Evolutionary conservation across 2,113 vertebrate genomes (phyloP), one percentile per base, ranked within the genome.

Genomic region (Pseudorhombus dupliciocellatus): DNA sequence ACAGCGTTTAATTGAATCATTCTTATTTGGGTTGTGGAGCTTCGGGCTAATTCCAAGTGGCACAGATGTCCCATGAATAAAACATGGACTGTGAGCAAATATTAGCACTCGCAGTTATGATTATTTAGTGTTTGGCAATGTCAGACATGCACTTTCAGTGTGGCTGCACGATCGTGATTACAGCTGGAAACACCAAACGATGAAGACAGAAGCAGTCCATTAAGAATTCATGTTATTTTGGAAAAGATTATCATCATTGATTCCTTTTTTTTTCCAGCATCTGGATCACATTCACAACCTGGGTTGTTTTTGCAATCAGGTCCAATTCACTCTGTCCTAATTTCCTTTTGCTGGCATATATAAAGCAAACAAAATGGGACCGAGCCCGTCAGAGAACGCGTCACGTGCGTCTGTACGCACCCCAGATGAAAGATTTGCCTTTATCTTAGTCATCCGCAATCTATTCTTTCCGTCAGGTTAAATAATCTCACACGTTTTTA

Each of bases 41-140:
- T 88, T 66, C 56, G 28, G 84, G 86, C 68, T 22, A 63, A 71
- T 85, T 87, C 71, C 69, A 73, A 89, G 75, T 81, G 74, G 73
- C 83, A 84, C 88, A 91, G 80, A 88, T 87, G 85, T 77, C 74
- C 55, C 63, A 88, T 92, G 89, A 91, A 92, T 92, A 89, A 91
- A 88, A 88, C 85, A 90, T 90, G 0, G 15, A 37, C 57, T 44
- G 48, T 58, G 65, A 80, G 74, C 63, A 92, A 90, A 85, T 84
- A 83, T 88, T 87, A 81, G 65, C 70, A 71, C 68, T 86, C 14
- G 50, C 66, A 56, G 80, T 82, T 79, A 34, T 79, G 75, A 88
- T 87, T 88, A 80, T 88, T 80, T 77, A 67, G 70, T 61, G 31
- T 81, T 84, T 77, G 84, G 70, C 71, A 73, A 58, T 73, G 78